Base-by-base conservation (phyloP, 1,140 invertebrate species). In the Anadara kagoshimensis region DNA sequence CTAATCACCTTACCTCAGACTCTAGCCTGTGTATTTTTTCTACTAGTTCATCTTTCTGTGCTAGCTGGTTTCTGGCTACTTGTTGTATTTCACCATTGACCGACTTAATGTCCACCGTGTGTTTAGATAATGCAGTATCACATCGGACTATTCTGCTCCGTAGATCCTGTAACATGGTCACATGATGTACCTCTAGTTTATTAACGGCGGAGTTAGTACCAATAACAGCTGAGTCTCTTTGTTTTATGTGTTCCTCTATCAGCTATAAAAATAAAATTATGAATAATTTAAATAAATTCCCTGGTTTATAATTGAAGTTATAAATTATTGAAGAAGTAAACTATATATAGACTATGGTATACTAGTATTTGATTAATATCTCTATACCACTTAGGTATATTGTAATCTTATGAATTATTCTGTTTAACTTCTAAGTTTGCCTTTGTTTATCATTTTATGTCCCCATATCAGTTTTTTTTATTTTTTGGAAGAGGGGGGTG, bases 111-210 rank as follows among this genome's bases (percentile, higher is more conserved):
- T 88, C 86, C 10, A 79, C 70, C 12, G 83, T 69, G 18, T 88
- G 83, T 69, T 84, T 83, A 18, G 76, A 47, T 43, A 89, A 85
- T 20, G 85, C 76, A 1, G 82, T 78, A 72, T 89, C 88, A 81
- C 88, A 88, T 49, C 88, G 71, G 1, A 85, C 86, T 18, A 89
- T 84, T 67, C 88, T 73, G 12, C 86, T 83, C 22, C 84, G 75
- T 7, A 89, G 75, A 64, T 89, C 88, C 47, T 87, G 86, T 36
- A 88, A 65, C 24, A 80, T 79, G 14, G 83, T 81, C 10, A 87
- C 80, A 76, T 89, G 86, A 73, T 88, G 86, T 5, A 88, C 80
- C 61, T 89, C 88, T 0, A 89, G 72, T 66, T 86, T 87, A 62
- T 86, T 86, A 3, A 89, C 82, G 22, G 86, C 86, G 45, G 71